phyloP scores from a whole-genome alignment of 1,140 invertebrate genomes.

The Sitobion miscanthi region DNA sequence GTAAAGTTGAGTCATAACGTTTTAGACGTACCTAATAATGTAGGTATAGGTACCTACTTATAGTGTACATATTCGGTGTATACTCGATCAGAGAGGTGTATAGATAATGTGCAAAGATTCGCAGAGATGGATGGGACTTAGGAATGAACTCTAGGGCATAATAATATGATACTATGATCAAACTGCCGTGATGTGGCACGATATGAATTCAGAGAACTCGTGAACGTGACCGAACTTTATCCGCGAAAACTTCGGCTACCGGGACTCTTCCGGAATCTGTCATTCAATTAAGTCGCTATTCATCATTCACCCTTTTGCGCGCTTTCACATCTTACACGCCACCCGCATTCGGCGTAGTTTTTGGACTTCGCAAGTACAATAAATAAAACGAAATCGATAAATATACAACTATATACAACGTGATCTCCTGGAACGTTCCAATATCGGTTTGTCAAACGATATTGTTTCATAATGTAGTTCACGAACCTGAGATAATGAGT shows the following conservation, averaged over 20 bases:
- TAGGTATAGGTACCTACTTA: no score
- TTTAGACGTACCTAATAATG: not conserved
- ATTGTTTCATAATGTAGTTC: not conserved
- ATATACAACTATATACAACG: not conserved
- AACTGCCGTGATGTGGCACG: not conserved
- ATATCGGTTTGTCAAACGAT: not conserved
- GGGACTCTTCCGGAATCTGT: conserved; percentile 45
- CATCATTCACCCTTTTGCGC: conserved; percentile 38
- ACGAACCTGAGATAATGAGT: not conserved
- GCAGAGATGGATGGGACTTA: not conserved
- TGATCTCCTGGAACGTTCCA: not conserved
- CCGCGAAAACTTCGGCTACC: not conserved
- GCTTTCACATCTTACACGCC: not conserved
- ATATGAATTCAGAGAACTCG: conserved; percentile 47
- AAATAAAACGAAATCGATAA: not conserved
- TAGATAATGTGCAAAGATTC: not conserved
- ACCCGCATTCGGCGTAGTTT: not conserved
- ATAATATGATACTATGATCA: conserved; percentile 3
- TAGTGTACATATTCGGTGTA: not conserved
- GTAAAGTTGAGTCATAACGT: not conserved
- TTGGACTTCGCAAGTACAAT: not conserved
- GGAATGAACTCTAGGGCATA: not conserved
- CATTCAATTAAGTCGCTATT: conserved; percentile 55
- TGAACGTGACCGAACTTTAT: conserved; percentile 51
- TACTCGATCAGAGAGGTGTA: not conserved